These are phyloP conservation scores for Meandrina meandrites DNA, from an alignment of 92 coral and sea anemone genomes.

Conservation along the genomic window DNA sequence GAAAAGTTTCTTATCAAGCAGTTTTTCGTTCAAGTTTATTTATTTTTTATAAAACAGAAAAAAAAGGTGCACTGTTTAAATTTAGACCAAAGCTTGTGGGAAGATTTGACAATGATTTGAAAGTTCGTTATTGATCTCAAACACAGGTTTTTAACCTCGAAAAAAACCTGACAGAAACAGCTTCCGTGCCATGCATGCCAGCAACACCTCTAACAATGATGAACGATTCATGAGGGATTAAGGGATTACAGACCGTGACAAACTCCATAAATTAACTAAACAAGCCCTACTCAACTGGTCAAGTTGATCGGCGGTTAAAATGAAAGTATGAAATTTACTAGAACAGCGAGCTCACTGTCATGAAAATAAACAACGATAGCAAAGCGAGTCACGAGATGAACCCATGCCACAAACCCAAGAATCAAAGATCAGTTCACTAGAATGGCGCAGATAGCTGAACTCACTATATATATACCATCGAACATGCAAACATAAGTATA, in stretches of 20 bases:
- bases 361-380: not conserved
- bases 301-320: not conserved
- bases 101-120: not conserved
- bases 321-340: not conserved
- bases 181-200: too few species aligned
- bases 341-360: not conserved
- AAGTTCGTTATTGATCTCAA: not conserved
- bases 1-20: not conserved
- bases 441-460: too few species aligned
- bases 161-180: not conserved
- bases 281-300: not conserved
- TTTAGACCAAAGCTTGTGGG: not conserved
- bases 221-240: not conserved
- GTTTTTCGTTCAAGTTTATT: not conserved
- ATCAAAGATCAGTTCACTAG: not conserved
- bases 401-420: too few species aligned
- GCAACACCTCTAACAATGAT: not conserved
- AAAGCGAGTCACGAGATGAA: not conserved
- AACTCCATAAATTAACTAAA: not conserved
- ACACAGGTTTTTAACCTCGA: slow-evolving; percentile 3
- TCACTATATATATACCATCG: too few species aligned
- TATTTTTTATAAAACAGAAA: not conserved
- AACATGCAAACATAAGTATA: not conserved
- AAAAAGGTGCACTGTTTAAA: not conserved
- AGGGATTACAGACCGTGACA: not conserved